A percentile compares a stretch with the other conserved stretches of the same genome.
phyloP scores from a whole-genome alignment of 1,140 invertebrate species.

The Drosophila sulfurigaster region DNA sequence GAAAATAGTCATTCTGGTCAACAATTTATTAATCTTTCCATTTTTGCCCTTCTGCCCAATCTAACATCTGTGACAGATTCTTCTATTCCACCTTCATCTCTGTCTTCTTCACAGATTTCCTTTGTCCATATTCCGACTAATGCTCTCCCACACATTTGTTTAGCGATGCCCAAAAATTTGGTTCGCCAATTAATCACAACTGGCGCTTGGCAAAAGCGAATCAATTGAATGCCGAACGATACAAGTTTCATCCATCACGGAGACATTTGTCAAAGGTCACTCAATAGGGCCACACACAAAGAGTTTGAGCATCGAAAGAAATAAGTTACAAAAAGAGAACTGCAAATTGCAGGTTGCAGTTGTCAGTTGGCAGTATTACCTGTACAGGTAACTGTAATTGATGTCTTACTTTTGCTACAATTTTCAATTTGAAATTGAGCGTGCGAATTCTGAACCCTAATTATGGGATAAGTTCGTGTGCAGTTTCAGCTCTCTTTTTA shows the following conservation, averaged over 20 bases:
- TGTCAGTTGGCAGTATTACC: background rate
- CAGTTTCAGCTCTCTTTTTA: constrained; percentile 3
- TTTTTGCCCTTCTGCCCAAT: background rate
- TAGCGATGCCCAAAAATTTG: constrained; percentile 29
- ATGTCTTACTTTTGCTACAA: constrained; percentile 76
- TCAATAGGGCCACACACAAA: constrained; percentile 63
- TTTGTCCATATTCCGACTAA: background rate
- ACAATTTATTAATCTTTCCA: background rate
- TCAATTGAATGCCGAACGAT: constrained; percentile 8
- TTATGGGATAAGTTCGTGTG: constrained; percentile 60
- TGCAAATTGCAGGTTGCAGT: constrained; percentile 46
- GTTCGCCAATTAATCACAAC: constrained; percentile 66
- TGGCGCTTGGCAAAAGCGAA: constrained; percentile 61
- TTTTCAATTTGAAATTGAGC: constrained; percentile 81
- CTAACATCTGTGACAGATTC: constrained; percentile 5
- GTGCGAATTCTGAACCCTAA: constrained; percentile 80
- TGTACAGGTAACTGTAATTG: constrained; percentile 52
- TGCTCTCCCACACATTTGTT: constrained; percentile 33
- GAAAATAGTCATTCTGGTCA: no score
- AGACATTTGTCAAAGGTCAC: constrained; percentile 77
- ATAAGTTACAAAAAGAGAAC: background rate
- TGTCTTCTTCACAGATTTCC: background rate
- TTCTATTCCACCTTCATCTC: background rate
- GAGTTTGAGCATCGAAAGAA: background rate
- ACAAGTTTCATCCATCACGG: constrained; percentile 59